These are phyloP conservation scores for Microcebus jonahi DNA, from an alignment of 2,113 vertebrate species.

Conservation along the genomic window DNA sequence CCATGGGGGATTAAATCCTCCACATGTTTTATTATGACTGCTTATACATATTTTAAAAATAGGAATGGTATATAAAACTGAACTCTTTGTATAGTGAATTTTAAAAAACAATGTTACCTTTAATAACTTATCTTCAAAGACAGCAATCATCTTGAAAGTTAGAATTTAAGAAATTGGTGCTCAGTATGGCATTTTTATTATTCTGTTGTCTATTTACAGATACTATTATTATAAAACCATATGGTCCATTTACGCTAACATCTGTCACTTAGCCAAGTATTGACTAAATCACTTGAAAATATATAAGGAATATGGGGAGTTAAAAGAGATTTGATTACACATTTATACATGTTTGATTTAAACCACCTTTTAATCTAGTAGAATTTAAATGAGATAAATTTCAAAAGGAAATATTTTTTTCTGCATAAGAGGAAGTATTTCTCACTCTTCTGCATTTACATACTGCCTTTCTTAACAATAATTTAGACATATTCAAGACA, in stretches of 20 bases:
- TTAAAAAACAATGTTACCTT: conserved; percentile 7
- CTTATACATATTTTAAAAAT: background rate
- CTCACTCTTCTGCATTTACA: background rate
- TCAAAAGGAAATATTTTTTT: background rate
- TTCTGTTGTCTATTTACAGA: background rate
- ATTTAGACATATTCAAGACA: background rate
- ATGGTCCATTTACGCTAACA: background rate
- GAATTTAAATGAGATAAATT: conserved; percentile 1
- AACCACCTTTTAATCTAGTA: background rate
- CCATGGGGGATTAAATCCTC: background rate
- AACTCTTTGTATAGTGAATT: background rate
- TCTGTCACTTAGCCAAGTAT: background rate
- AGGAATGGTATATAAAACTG: background rate
- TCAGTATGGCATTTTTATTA: background rate
- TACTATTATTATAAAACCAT: background rate
- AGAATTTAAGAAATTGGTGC: background rate
- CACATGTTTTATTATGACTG: background rate
- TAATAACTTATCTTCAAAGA: background rate
- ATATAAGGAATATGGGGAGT: background rate
- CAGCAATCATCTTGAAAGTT: background rate
- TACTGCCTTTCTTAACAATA: background rate
- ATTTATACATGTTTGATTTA: conserved; percentile 16
- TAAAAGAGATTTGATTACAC: conserved; percentile 38
- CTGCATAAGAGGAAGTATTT: background rate
- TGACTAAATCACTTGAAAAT: conserved; percentile 31